phyloP scores from a whole-genome alignment of 2,797 vertebrate genomes.

The Cuculus canorus region DNA sequence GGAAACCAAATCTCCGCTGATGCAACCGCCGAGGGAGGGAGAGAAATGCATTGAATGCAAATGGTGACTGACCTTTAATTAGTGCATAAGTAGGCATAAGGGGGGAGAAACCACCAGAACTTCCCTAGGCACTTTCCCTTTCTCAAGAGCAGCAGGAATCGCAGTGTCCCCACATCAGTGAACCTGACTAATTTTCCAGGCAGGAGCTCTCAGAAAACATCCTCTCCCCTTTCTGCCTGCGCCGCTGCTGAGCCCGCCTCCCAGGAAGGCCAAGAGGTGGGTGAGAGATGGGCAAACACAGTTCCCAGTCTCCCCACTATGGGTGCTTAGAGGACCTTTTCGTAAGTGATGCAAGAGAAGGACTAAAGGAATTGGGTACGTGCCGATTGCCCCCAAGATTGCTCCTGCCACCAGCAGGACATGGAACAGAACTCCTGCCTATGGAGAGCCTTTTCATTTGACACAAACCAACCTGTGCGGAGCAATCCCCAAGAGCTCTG shows the following conservation, averaged over 20 bases:
- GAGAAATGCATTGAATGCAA: not conserved
- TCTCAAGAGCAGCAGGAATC: not conserved
- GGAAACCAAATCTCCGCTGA: not conserved
- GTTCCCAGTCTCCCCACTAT: not conserved
- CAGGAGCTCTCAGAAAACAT: not conserved
- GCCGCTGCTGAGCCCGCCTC: not conserved
- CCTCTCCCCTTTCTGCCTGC: not conserved
- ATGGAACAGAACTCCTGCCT: not conserved
- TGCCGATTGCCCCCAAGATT: not conserved
- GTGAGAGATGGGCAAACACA: not conserved
- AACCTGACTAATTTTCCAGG: not conserved
- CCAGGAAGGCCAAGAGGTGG: not conserved
- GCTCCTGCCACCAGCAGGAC: not conserved
- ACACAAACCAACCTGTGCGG: not conserved
- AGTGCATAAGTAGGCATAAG: not conserved
- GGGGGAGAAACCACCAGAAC: not conserved
- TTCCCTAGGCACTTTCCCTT: conserved; percentile 1
- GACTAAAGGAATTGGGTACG: not conserved
- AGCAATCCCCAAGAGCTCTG: not conserved
- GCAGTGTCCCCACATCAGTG: rapidly evolving
- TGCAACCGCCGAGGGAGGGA: not conserved
- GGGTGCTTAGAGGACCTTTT: not conserved
- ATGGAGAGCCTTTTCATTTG: not conserved
- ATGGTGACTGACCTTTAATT: conserved; percentile 53
- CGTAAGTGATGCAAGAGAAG: not conserved